Base-by-base conservation (phyloP, 2,797 vertebrate species). In the Iguana delicatissima region DNA sequence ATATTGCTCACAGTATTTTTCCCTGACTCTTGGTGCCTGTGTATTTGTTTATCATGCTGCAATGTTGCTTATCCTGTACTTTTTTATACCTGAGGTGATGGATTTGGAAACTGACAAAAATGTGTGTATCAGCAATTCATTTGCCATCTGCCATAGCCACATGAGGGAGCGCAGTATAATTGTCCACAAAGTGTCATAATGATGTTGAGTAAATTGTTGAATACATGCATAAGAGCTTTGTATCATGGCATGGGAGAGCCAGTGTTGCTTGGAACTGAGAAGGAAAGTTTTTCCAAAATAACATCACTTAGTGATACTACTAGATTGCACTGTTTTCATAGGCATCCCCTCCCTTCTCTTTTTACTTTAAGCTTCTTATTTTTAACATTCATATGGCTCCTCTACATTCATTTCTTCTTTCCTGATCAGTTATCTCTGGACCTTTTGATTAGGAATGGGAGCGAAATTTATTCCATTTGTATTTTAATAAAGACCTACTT, bases 31-130 rank as follows among this genome's bases (percentile, higher is more conserved):
- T 24, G 74, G 6, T 85, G 9, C 0, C 90, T 20, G 18, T 42
- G 84, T 7, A 0, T 92, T 90, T 94, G 87, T 92, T 93, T 92
- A 59, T 91, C 93, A 92, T 92, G n/a, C 86, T 90, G 8, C 4
- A 85, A 26, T 87, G 81, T 52, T 89, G 77, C 86, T 80, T 90
- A 80, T 84, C 76, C 81, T 73, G 18, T 90, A 86, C 8, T 85
- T 80, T 50, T 8, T 84, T 20, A 42, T 91, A 67, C 62, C 91
- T 73, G 89, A 14, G 90, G 73, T 0, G 2, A 50, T 93, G 89
- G 73, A 91, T 93, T 86, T 89, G 8, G 83, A 90, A 91, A 90
- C 20, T 35, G 87, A 9, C 91, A 86, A 87, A 91, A 88, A n/a
- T 46, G 13, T 16, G 4, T 2, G 38, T 57, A 59, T 52, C 16